Evolutionary conservation across 2,113 vertebrate genomes (phyloP).

Genomic region (Megatriorchis doriae): DNA sequence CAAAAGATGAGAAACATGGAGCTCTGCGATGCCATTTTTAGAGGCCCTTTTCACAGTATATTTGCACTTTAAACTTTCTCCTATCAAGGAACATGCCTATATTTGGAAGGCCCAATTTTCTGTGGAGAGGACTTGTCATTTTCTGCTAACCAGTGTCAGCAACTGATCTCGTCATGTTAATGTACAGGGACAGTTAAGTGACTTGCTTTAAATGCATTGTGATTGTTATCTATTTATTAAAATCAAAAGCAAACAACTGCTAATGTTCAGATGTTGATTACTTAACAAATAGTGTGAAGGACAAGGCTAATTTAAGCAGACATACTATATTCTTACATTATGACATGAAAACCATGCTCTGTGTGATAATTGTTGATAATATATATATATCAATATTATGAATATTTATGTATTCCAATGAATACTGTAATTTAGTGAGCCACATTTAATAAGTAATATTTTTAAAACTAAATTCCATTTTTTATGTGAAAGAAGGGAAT

Average conservation of each 20-base stretch:
- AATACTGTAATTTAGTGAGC: background rate
- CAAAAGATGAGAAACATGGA: background rate
- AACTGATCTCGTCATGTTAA: background rate
- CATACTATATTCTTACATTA: background rate
- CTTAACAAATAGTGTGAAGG: background rate
- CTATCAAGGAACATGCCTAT: background rate
- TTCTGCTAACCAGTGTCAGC: slow-evolving; percentile 2
- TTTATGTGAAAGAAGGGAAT: background rate
- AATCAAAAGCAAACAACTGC: background rate
- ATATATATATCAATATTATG: background rate
- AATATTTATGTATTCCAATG: background rate
- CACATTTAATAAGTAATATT: background rate
- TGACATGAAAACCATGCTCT: background rate
- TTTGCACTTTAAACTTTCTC: slow-evolving; percentile 8
- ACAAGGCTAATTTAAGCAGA: slow-evolving; percentile 2
- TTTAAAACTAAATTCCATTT: background rate
- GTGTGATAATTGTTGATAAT: background rate
- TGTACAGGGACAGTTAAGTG: background rate
- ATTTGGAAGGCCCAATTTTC: slow-evolving; percentile 15
- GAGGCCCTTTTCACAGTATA: background rate
- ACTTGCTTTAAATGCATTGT: slow-evolving; percentile 30
- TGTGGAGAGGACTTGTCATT: background rate
- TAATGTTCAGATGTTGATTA: slow-evolving; percentile 2
- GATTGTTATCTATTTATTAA: slow-evolving; percentile 11
- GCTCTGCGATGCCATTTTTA: background rate